A percentile compares a stretch with the other conserved stretches of the same genome.
These are phyloP conservation scores for Epizoanthus scotinus DNA, from an alignment of 92 coral and sea anemone species.

Conservation along the genomic window DNA sequence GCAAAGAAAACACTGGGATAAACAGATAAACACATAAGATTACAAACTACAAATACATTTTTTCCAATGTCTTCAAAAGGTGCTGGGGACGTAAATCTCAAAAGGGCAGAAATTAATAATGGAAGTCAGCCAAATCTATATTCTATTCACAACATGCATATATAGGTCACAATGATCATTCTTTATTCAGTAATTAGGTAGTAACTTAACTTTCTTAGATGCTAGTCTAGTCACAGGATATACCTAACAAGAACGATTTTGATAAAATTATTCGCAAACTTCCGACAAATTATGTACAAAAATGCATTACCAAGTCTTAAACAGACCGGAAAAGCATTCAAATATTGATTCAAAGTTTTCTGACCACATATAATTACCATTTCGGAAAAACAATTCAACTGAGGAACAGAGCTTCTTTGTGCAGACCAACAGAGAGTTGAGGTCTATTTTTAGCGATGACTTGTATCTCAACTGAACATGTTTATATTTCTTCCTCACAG, in stretches of 20 bases:
- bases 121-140: neutral
- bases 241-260: conserved; percentile 10
- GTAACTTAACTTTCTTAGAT: neutral
- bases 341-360: conserved; percentile 41
- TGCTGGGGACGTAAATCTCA: too few relatives aligned
- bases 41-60: too few relatives aligned
- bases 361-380: conserved; percentile 34
- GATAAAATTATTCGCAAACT: conserved; percentile 9
- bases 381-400: conserved; percentile 30
- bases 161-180: too few relatives aligned
- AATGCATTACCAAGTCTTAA: neutral
- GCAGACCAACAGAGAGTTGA: conserved; percentile 15
- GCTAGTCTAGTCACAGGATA: conserved; percentile 1
- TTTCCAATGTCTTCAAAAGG: too few relatives aligned
- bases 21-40: neutral
- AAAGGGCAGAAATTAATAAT: neutral
- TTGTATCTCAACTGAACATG: neutral
- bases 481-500: conserved; percentile 32
- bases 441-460: conserved; percentile 41
- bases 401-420: conserved; percentile 33
- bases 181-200: too few relatives aligned
- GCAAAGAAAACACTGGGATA: neutral
- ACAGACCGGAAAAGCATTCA: conserved; percentile 40
- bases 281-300: conserved; percentile 32
- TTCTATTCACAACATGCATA: neutral